Base-by-base conservation (phyloP, 2,888 invertebrate genomes). In the Campoplex nolae region DNA sequence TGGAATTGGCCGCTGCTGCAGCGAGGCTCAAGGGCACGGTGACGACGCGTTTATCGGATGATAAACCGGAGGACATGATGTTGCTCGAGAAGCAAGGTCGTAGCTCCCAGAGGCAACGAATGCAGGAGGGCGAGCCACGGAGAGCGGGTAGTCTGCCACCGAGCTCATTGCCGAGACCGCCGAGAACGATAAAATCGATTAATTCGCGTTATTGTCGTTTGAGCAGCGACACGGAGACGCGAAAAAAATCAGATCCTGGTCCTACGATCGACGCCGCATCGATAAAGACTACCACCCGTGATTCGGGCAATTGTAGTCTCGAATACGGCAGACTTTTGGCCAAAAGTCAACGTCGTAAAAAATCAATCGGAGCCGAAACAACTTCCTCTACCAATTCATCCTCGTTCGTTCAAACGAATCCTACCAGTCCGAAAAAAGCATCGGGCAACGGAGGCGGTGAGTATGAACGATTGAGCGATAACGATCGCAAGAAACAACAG, bases 61-160 rank as follows among this genome's bases (percentile, higher is more conserved):
- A 95, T 92, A 95, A 95, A 92, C 96, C 96, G 71, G 97, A 96
- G 91, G 97, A 97, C 91, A 97, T 97, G 92, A 94, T 97, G 92
- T 95, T 97, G 88, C 94, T 97, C 89, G 97, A 97, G 95, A 96
- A 97, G 88, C 97, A 97, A 92, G 97, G 97, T 0, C 95, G 97
- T 71, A 97, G 97, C 83, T 97, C 97, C 48, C 97, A 97, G 93
- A 96, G 97, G 91, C 97, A 97, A 88, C 95, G 97, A 75, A 96
- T 96, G 95, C 95, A 95, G 87, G 96, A 96, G 88, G 93, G 94
- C 8, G 94, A 90, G 78, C 90, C 82, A 35, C 87, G 86, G 54
- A 84, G 88, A 74, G 90, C 90, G 18, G 96, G 96, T 28, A 96
- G 96, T 92, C 95, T 97, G 84, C 97, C 97, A 38, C 97, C 97